Evolutionary conservation across 2,888 invertebrate species (phyloP).

Genomic region (Deilephila porcellus): DNA sequence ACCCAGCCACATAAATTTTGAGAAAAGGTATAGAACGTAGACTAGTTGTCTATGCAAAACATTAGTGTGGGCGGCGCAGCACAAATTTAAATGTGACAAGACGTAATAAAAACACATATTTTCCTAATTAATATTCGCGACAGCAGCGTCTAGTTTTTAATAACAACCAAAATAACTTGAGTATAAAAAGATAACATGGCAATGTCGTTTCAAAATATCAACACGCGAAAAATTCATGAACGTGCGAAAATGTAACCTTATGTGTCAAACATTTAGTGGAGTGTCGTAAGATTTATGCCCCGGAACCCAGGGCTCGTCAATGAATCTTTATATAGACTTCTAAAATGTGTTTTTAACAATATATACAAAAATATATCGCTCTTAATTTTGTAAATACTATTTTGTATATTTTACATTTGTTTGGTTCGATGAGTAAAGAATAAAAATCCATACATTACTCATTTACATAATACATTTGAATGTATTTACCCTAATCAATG

Average conservation of each 20-base stretch:
- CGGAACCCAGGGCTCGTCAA: no score
- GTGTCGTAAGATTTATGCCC: no score
- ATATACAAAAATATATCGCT: no score
- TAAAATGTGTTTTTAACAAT: no score
- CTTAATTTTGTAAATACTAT: no score
- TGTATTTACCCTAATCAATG: background rate
- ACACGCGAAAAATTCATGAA: background rate
- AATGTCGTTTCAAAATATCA: background rate
- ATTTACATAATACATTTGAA: no score
- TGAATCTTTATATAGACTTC: no score
- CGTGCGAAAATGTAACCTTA: background rate
- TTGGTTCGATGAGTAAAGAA: no score
- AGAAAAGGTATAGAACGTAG: background rate
- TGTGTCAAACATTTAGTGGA: no score
- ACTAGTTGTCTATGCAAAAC: background rate
- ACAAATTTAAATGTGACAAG: constrained; percentile 2
- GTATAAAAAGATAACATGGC: no score
- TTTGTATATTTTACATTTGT: no score
- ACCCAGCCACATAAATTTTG: background rate
- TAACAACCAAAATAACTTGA: background rate
- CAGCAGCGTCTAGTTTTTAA: background rate
- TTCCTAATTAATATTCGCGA: background rate
- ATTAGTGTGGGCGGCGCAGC: background rate
- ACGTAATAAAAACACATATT: background rate
- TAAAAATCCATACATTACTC: no score